Percentiles rank a stretch among this genome's conserved stretches.
Conservation (phyloP, 2,888 invertebrate genomes). For the Nasonovia ribisnigri region DNA sequence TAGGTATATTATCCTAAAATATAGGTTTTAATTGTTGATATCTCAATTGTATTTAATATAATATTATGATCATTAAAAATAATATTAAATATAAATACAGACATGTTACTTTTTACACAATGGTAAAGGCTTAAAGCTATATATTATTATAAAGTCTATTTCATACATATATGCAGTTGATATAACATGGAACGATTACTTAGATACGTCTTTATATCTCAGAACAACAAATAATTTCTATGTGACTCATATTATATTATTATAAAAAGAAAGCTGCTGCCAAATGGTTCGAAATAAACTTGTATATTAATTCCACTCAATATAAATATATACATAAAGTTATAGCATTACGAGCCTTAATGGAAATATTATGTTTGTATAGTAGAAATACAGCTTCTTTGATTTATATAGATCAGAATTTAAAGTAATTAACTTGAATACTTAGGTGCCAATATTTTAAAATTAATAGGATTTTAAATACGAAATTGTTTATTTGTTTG, state of each 20-base stretch:
- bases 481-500: neutral
- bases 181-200: neutral
- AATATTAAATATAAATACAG: neutral
- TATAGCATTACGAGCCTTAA: neutral
- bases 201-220: neutral
- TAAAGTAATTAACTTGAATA: neutral
- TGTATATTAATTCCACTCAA: neutral
- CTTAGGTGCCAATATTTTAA: neutral
- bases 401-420: neutral
- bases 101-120: neutral
- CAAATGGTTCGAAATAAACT: neutral
- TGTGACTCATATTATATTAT: neutral
- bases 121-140: neutral
- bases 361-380: neutral
- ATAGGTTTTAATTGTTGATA: no score
- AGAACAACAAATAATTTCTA: conserved; percentile 35
- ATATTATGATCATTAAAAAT: neutral
- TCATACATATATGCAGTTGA: neutral
- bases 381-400: neutral
- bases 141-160: neutral
- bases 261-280: neutral
- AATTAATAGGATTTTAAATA: neutral
- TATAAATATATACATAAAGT: neutral
- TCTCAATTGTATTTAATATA: neutral
- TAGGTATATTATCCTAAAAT: neutral